Conservation (phyloP, 2,888 invertebrate genomes). For the Ochropleura leucogaster region DNA sequence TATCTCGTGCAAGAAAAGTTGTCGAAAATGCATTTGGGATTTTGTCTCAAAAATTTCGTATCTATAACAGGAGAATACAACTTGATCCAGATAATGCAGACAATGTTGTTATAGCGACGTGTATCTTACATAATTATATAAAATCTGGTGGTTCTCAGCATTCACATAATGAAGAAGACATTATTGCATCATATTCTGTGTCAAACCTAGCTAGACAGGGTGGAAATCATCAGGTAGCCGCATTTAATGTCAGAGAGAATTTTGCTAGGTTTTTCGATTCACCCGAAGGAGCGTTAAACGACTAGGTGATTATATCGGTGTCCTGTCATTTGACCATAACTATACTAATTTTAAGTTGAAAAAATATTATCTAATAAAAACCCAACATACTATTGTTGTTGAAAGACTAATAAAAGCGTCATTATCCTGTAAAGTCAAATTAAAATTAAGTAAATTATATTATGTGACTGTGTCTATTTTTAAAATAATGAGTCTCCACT, state of each 20-base stretch:
- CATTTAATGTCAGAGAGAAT: conserved; percentile 28
- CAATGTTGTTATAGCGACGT: conserved; percentile 14
- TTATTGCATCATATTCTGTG: conserved; percentile 14
- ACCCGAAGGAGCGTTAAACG: conserved; percentile 30
- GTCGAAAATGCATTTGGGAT: conserved; percentile 40
- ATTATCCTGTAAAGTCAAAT: conserved; percentile 19
- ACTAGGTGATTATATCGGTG: conserved; percentile 28
- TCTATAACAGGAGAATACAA: conserved; percentile 22
- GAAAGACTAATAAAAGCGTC: conserved; percentile 18
- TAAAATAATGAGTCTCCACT: too few relatives aligned
- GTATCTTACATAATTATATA: conserved; percentile 19
- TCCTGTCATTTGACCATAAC: conserved; percentile 17
- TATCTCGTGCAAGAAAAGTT: conserved; percentile 24
- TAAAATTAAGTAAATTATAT: conserved; percentile 24
- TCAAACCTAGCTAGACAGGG: conserved; percentile 14
- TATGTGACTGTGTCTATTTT: conserved; percentile 19
- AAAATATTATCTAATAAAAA: conserved; percentile 27
- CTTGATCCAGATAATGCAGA: conserved; percentile 17
- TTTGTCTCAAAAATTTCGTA: conserved; percentile 24
- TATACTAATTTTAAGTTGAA: conserved; percentile 25
- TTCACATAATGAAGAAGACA: conserved; percentile 20
- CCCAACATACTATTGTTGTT: conserved; percentile 23
- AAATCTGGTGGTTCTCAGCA: conserved; percentile 18
- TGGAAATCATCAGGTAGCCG: conserved; percentile 17
- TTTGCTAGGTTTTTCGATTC: conserved; percentile 30